A percentile compares a stretch with the other conserved stretches of the same genome.
Evolutionary conservation across 2,888 invertebrate species (phyloP).

Genomic region (Eudemis profundana): DNA sequence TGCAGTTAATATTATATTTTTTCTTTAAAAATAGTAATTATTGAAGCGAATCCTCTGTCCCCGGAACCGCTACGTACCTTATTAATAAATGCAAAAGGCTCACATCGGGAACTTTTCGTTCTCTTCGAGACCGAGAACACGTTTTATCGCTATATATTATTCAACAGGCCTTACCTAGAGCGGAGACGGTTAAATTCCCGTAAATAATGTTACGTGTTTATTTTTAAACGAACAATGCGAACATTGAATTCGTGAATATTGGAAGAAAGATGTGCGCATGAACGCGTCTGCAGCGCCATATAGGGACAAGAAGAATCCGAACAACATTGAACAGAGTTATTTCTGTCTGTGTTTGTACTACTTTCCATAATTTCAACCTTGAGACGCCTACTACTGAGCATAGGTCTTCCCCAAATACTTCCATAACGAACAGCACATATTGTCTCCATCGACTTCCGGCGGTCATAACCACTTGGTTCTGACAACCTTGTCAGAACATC

Average conservation of each 20-base stretch:
- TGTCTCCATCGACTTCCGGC: too few relatives aligned
- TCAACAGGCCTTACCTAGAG: slow-evolving; percentile 50
- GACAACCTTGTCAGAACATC: too few relatives aligned
- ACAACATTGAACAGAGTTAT: too few relatives aligned
- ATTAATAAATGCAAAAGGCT: slow-evolving; percentile 62
- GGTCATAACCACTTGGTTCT: too few relatives aligned
- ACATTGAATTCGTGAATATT: slow-evolving; percentile 33
- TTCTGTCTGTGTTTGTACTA: too few relatives aligned
- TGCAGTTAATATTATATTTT: too few relatives aligned
- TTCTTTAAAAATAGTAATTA: too few relatives aligned
- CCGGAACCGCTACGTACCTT: slow-evolving; percentile 11
- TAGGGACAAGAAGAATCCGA: background rate
- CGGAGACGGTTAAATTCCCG: slow-evolving; percentile 29
- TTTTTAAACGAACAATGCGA: slow-evolving; percentile 40
- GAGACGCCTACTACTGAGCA: too few relatives aligned
- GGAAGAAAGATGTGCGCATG: background rate
- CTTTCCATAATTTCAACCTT: too few relatives aligned
- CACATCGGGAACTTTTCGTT: slow-evolving; percentile 53
- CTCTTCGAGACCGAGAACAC: slow-evolving; percentile 56
- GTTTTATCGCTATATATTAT: slow-evolving; percentile 70
- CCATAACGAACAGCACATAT: too few relatives aligned
- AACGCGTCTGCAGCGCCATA: background rate
- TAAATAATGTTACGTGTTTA: slow-evolving; percentile 35
- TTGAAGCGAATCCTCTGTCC: slow-evolving; percentile 10
- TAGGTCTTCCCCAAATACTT: too few relatives aligned